phyloP scores from a whole-genome alignment of 2,888 invertebrate species.

The Slavum lentiscoides region DNA sequence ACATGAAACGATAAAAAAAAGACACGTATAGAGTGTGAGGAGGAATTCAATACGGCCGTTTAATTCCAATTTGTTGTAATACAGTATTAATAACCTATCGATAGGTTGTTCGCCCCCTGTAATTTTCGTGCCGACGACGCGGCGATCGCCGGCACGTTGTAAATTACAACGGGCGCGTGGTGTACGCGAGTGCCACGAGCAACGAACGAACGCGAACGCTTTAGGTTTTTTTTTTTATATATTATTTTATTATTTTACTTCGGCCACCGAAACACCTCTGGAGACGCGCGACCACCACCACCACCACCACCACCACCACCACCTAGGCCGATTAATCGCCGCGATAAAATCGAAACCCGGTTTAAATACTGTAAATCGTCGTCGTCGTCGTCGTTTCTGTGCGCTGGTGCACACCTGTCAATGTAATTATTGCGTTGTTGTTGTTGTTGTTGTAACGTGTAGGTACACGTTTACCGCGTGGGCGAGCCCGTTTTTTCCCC shows the following conservation, averaged over 20 bases:
- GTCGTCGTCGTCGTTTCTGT: no score
- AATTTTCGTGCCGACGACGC: conserved; percentile 45
- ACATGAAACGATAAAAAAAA: conserved; percentile 31
- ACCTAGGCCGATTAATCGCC: conserved; percentile 1
- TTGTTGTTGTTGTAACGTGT: no score
- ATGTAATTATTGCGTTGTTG: background rate
- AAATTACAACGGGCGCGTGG: conserved; percentile 34
- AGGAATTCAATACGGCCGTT: conserved; percentile 49
- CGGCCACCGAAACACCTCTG: conserved; percentile 33
- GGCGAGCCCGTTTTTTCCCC: background rate
- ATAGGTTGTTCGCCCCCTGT: conserved; percentile 51
- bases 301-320: no score
- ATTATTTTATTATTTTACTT: background rate
- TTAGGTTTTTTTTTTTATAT: background rate
- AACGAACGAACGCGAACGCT: background rate
- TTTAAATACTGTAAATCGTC: background rate
- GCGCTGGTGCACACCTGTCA: background rate
- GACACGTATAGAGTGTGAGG: conserved; percentile 31
- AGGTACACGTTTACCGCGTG: background rate
- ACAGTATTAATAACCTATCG: conserved; percentile 52
- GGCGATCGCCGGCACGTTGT: conserved; percentile 1
- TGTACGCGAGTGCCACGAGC: conserved; percentile 40
- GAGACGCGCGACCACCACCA: conserved; percentile 11
- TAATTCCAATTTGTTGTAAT: conserved; percentile 51
- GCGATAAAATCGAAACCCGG: conserved; percentile 3